Conservation (phyloP, 2,113 vertebrate species). For the Cyphomyrus discorhynchus region DNA sequence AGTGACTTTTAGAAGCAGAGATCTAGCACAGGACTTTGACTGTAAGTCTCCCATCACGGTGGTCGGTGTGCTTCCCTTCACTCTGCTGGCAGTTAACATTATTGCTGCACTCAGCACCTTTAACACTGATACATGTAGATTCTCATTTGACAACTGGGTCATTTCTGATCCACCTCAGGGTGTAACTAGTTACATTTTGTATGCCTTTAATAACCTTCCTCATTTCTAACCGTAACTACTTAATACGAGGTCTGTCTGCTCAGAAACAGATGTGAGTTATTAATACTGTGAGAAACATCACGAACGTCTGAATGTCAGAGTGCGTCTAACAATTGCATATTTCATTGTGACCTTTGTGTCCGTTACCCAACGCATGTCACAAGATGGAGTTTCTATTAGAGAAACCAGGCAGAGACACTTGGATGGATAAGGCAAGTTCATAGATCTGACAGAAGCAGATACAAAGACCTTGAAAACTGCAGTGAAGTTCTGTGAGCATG, state of each 20-base stretch:
- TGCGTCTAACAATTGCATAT: conserved; percentile 5
- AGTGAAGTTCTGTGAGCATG: neutral
- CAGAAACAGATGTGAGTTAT: neutral
- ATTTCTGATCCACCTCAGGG: neutral
- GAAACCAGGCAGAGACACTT: conserved; percentile 5
- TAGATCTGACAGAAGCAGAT: neutral
- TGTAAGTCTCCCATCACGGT: neutral
- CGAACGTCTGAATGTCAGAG: neutral
- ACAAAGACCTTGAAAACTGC: neutral
- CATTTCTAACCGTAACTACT: neutral
- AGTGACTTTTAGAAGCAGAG: neutral
- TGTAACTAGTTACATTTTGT: neutral
- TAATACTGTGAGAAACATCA: neutral
- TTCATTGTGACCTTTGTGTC: neutral
- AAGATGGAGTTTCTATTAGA: neutral
- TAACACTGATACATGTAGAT: neutral
- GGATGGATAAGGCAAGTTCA: neutral
- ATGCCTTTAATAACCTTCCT: neutral
- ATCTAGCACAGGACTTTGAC: neutral
- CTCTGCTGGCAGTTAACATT: neutral
- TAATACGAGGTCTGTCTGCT: neutral
- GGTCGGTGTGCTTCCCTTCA: neutral
- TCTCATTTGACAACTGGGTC: neutral
- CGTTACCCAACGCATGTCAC: neutral
- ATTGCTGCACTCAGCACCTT: neutral